These are phyloP conservation scores for Germaria angustata DNA, from an alignment of 2,888 invertebrate genomes.

Conservation along the genomic window DNA sequence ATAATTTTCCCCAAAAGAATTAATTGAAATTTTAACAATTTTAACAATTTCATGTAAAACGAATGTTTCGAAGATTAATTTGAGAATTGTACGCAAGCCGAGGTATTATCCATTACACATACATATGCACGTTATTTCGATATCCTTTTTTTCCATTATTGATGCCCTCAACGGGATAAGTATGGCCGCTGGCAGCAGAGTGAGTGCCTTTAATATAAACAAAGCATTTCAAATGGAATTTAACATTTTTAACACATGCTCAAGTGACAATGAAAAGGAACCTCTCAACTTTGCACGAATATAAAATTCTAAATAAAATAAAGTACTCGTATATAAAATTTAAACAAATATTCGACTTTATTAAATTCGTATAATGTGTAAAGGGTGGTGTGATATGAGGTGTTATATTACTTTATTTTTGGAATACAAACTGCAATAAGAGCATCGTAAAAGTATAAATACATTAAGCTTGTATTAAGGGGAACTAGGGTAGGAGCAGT, in stretches of 20 bases:
- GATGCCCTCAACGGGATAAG: slow-evolving; percentile 18
- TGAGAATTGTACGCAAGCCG: slow-evolving; percentile 19
- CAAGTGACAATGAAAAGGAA: slow-evolving; percentile 53
- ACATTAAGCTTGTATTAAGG: too few relatives aligned
- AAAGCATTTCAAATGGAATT: slow-evolving; percentile 51
- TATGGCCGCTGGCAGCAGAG: not conserved
- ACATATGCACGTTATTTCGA: not conserved
- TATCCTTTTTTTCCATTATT: not conserved
- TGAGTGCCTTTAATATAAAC: slow-evolving; percentile 33
- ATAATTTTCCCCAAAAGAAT: slow-evolving; percentile 12
- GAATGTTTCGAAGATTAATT: slow-evolving; percentile 49
- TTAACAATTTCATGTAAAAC: slow-evolving; percentile 31
- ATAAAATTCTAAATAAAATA: slow-evolving; percentile 27
- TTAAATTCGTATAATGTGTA: slow-evolving; percentile 8
- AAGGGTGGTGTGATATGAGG: not conserved
- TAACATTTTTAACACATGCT: slow-evolving; percentile 61
- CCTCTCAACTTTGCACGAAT: slow-evolving; percentile 56
- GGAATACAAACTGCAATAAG: too few relatives aligned
- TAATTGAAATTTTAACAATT: slow-evolving; percentile 39
- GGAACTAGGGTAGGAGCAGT: too few relatives aligned
- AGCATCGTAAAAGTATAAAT: too few relatives aligned
- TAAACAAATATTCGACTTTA: too few relatives aligned
- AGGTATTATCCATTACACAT: slow-evolving; percentile 19
- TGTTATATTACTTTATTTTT: slow-evolving; percentile 8
- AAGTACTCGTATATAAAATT: not conserved